Percentiles rank a stretch among this genome's conserved stretches.
Evolutionary conservation across 2,113 vertebrate species (phyloP).

Genomic region (Cisticola juncidis): DNA sequence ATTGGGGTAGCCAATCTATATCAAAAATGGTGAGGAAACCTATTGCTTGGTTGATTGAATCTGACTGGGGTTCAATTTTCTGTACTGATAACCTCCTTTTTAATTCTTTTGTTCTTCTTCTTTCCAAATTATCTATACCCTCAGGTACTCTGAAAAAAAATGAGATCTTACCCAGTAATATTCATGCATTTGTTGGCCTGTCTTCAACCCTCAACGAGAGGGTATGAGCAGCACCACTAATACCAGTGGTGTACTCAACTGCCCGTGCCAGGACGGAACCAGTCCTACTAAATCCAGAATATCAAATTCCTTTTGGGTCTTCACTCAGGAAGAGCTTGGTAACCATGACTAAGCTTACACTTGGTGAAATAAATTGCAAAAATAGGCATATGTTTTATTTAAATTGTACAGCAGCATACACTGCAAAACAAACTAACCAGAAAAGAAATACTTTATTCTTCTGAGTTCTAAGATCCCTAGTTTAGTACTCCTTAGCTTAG

Average conservation of each 20-base stretch:
- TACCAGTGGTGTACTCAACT: background rate
- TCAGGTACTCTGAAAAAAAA: background rate
- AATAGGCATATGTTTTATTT: background rate
- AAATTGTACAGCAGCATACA: background rate
- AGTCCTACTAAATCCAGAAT: background rate
- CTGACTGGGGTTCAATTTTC: constrained; percentile 38
- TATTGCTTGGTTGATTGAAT: constrained; percentile 47
- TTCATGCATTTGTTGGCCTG: background rate
- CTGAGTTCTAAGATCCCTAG: background rate
- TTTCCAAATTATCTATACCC: constrained; percentile 32
- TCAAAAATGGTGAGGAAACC: constrained; percentile 4
- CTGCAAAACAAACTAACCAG: background rate
- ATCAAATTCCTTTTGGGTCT: background rate
- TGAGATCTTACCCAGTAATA: background rate
- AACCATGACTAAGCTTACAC: background rate
- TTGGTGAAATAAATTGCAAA: background rate
- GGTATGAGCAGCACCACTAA: background rate
- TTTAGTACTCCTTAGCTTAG: background rate
- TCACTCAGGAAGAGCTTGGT: background rate
- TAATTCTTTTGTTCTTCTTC: constrained; percentile 49
- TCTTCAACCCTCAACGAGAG: background rate
- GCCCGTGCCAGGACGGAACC: background rate
- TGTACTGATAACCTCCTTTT: constrained; percentile 22
- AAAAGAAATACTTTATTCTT: background rate
- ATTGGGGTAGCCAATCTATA: background rate